Conservation (phyloP, 2,797 vertebrate species). For the Cossypha caffra region DNA sequence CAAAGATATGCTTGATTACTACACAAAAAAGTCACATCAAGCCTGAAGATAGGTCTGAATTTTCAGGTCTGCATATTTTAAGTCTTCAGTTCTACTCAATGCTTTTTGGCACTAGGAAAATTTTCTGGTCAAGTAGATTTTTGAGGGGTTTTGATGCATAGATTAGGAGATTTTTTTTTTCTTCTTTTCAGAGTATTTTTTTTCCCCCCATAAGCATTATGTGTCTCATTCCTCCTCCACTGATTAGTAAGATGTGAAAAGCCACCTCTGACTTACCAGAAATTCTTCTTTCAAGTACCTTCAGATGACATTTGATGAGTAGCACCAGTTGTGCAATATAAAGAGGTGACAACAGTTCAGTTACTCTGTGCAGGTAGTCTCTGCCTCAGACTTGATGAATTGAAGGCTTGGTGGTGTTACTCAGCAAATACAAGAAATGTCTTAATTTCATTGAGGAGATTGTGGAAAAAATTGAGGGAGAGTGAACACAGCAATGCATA, state of each 20-base stretch:
- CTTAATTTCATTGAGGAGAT: background rate
- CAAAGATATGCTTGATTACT: background rate
- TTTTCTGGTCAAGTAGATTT: background rate
- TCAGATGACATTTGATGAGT: background rate
- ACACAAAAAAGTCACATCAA: background rate
- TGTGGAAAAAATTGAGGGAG: background rate
- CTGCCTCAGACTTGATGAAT: background rate
- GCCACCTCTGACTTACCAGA: background rate
- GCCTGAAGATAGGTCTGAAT: background rate
- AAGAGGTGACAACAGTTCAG: background rate
- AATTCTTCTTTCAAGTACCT: background rate
- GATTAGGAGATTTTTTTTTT: background rate
- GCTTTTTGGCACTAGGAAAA: background rate
- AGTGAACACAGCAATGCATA: background rate
- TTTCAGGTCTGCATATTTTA: background rate
- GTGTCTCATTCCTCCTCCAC: background rate
- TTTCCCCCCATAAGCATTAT: background rate
- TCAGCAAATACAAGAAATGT: background rate
- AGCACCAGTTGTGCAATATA: background rate
- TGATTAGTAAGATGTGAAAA: background rate
- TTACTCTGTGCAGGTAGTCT: background rate
- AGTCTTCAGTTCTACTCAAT: background rate
- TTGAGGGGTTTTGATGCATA: accelerated
- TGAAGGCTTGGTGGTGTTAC: background rate
- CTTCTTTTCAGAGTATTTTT: background rate